Percentiles rank a stretch among this genome's conserved stretches.
phyloP scores from a whole-genome alignment of 1,140 invertebrate genomes.

The Neodiprion pinetum region DNA sequence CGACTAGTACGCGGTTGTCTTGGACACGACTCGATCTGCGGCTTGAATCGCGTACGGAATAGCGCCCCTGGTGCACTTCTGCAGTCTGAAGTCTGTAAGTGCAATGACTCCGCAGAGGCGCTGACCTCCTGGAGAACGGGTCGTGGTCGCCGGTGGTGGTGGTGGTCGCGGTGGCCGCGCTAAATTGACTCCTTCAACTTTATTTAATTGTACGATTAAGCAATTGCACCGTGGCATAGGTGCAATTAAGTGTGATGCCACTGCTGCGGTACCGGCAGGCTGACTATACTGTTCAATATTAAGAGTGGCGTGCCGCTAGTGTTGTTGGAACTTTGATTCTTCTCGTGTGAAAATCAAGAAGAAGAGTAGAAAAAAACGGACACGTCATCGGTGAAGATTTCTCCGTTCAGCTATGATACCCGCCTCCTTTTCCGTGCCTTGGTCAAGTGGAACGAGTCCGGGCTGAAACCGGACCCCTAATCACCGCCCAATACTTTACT shows the following conservation, averaged over 20 bases:
- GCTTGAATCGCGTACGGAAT: not conserved
- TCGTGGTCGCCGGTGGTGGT: constrained; percentile 2
- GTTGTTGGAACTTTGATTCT: too few relatives aligned
- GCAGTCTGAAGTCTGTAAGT: constrained; percentile 19
- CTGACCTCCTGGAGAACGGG: constrained; percentile 25
- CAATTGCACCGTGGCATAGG: not conserved
- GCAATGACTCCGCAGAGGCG: constrained; percentile 30
- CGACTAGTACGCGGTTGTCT: too few relatives aligned
- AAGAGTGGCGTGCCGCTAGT: too few relatives aligned
- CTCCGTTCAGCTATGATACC: not conserved
- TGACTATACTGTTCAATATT: too few relatives aligned
- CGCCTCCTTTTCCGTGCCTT: not conserved
- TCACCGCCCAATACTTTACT: not conserved
- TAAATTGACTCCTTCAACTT: not conserved
- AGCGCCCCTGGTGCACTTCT: not conserved
- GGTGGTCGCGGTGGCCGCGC: not conserved
- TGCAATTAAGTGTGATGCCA: not conserved
- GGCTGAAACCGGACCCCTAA: not conserved
- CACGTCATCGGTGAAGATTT: not conserved
- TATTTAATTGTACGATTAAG: constrained; percentile 2
- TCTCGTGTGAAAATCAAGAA: not conserved
- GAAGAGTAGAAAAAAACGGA: not conserved
- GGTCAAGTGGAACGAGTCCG: not conserved
- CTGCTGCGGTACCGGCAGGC: not conserved
- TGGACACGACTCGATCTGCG: too few relatives aligned